Evolutionary conservation across 2,113 vertebrate species (phyloP), one percentile per base, ranked within the genome.

Genomic region (Synchiropus splendidus): DNA sequence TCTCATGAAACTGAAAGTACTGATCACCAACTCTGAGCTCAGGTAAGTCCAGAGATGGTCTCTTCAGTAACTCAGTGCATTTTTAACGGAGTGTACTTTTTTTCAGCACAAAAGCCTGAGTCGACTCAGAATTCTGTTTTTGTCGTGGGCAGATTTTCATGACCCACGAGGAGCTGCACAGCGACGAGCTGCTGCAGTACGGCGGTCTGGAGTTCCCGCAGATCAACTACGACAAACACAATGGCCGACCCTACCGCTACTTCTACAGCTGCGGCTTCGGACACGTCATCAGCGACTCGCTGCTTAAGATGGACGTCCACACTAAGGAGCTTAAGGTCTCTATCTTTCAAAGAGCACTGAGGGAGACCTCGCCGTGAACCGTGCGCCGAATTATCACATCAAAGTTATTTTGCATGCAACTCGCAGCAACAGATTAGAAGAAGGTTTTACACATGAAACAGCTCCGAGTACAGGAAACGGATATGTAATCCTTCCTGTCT

Each of bases 201-300:
- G 89, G 90, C 2, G 90, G 92, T 10, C 50, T 94, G 15, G 91
- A 96, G 75, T 95, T 96, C 59, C 91, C 92, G 34, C 90, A 90
- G 41, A 97, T 97, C 68, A 92, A 96, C 65, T 95, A 97, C 31
- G 36, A 65, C 0, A 12, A 16, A 2, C 85, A 60, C 83, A 92
- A 79, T 1, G 83, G 84, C 15, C 76, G 79, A 48, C 87, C 84
- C 11, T 94, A 96, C 60, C 81, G 75, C 31, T 96, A 85, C 78
- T 89, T 94, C 74, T 95, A 95, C 2, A 87, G 86, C 5, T 95
- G 91, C 9, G 92, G 92, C 14, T 90, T 92, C 48, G 76, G 72
- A 45, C 88, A 95, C 12, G 18, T 95, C 39, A 70, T 95, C 16
- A 82, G 87, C 4, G 78, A 94, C 75, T 94, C 89, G 17, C 72